A percentile compares a stretch with the other conserved stretches of the same genome.
Evolutionary conservation across 1,140 invertebrate species (phyloP).

Genomic region (Musca domestica): DNA sequence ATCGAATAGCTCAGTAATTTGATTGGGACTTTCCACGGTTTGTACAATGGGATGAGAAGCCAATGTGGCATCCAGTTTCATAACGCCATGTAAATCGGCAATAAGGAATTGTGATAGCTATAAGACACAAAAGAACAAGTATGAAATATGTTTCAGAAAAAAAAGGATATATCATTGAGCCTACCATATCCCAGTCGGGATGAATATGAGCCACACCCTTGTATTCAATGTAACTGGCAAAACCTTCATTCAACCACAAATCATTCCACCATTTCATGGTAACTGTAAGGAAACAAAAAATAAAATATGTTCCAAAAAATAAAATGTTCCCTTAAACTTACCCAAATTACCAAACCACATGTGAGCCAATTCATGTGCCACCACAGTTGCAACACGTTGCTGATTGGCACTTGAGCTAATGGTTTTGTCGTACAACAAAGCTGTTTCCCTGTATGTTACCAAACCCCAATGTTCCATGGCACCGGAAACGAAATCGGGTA

Average conservation of each 20-base stretch:
- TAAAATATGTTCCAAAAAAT: no score
- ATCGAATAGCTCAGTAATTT: conserved; percentile 93
- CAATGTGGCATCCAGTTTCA: conserved; percentile 74
- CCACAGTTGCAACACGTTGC: conserved; percentile 74
- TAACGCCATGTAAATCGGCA: conserved; percentile 69
- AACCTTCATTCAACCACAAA: conserved; percentile 90
- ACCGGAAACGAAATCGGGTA: conserved; percentile 92
- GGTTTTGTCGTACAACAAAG: conserved; percentile 70
- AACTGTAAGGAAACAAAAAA: conserved; percentile 62
- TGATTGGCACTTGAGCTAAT: conserved; percentile 72
- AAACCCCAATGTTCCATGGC: conserved; percentile 96
- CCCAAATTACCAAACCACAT: conserved; percentile 89
- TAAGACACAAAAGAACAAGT: conserved; percentile 47
- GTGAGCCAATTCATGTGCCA: conserved; percentile 90
- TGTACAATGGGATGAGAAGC: conserved; percentile 88
- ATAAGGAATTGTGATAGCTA: conserved; percentile 70
- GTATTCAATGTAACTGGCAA: conserved; percentile 83
- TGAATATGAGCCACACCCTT: conserved; percentile 72
- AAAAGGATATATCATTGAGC: not conserved
- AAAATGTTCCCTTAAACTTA: conserved; percentile 52
- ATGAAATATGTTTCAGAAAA: not conserved
- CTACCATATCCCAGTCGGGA: conserved; percentile 81
- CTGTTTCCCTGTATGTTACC: conserved; percentile 80
- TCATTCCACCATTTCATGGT: conserved; percentile 93
- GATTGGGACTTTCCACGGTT: conserved; percentile 76